These are phyloP conservation scores for Hyles vespertilio DNA, from an alignment of 1,140 invertebrate genomes.

Conservation along the genomic window DNA sequence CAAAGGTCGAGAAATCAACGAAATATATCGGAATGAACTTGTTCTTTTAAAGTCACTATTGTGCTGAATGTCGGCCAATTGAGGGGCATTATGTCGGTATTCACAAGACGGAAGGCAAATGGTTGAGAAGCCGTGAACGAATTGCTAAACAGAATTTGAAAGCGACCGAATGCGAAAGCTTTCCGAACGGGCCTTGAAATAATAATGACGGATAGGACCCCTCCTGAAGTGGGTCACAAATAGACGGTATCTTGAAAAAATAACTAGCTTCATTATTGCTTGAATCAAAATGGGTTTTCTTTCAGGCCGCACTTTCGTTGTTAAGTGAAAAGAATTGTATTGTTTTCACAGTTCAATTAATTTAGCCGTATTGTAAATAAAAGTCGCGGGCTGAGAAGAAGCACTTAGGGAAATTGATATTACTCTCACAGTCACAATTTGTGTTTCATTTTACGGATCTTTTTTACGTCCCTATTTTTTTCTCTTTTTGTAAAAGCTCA, in stretches of 20 bases:
- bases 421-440: not conserved
- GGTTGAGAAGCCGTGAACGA: constrained; percentile 19
- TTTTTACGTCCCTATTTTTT: not conserved
- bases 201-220: constrained; percentile 33
- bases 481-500: too few relatives aligned
- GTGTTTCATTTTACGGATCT: not conserved
- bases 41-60: too few relatives aligned
- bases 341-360: not conserved
- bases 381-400: not conserved
- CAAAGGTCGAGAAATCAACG: not conserved
- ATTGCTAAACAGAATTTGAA: constrained; percentile 33
- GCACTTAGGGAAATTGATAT: constrained; percentile 1
- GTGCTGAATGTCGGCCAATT: not conserved
- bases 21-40: too few relatives aligned
- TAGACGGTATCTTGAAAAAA: constrained; percentile 22
- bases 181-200: constrained; percentile 32
- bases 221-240: constrained; percentile 21
- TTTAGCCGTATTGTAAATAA: too few relatives aligned
- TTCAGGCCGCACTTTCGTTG: not conserved
- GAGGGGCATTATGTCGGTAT: constrained; percentile 12
- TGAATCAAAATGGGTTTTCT: constrained; percentile 17
- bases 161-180: constrained; percentile 28
- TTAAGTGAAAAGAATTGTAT: not conserved
- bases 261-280: constrained; percentile 31
- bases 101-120: constrained; percentile 12